Conservation (phyloP, 1,140 invertebrate genomes). For the Asbolus verrucosus region DNA sequence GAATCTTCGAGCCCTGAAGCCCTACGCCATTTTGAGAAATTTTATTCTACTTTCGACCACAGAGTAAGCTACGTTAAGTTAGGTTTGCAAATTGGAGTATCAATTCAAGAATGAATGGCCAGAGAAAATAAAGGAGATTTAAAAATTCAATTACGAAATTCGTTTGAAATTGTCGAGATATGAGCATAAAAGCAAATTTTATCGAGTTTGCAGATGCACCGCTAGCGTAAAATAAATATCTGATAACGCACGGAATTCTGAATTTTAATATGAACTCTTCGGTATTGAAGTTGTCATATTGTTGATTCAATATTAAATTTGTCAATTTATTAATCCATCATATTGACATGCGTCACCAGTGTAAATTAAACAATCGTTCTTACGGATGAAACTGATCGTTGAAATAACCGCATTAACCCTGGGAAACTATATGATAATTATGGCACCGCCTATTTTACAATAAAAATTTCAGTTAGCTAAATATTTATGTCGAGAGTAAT, state of each 20-base stretch:
- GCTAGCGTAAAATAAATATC: constrained; percentile 17
- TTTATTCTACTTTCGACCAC: too few species aligned
- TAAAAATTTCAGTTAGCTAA: constrained; percentile 32
- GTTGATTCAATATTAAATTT: neutral
- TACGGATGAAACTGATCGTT: too few species aligned
- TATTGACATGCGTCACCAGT: neutral
- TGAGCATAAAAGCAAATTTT: constrained; percentile 6
- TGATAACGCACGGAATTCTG: neutral
- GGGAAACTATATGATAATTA: too few species aligned
- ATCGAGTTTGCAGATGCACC: constrained; percentile 6
- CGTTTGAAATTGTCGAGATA: neutral
- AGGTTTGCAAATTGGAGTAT: constrained; percentile 3
- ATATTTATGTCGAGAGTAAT: constrained; percentile 1
- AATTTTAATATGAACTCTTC: neutral
- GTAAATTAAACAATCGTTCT: too few species aligned
- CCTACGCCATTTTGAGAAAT: too few species aligned
- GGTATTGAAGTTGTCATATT: too few species aligned
- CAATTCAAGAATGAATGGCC: neutral
- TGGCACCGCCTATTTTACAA: neutral
- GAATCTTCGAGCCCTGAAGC: too few species aligned
- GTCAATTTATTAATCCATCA: constrained; percentile 12
- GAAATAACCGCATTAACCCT: too few species aligned
- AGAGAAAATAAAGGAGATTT: constrained; percentile 4
- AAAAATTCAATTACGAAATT: constrained; percentile 1
- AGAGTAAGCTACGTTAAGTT: too few species aligned